A percentile compares a stretch with the other conserved stretches of the same genome.
phyloP scores from a whole-genome alignment of 2,888 invertebrate genomes.

The Ochropacha duplaris region DNA sequence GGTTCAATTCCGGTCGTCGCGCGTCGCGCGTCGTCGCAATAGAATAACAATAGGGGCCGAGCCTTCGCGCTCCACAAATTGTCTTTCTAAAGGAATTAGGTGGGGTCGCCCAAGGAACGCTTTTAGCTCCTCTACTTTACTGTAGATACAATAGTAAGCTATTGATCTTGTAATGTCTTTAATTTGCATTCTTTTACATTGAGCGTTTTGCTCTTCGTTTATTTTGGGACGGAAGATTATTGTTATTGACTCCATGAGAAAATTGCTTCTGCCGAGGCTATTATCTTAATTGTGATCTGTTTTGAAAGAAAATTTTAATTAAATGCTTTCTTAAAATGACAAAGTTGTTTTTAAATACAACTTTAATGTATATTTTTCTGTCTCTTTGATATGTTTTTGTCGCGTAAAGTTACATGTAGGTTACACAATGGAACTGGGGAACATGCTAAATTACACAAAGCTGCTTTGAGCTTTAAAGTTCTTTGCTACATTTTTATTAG shows the following conservation, averaged over 20 bases:
- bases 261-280: not conserved
- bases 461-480: not conserved
- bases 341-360: not conserved
- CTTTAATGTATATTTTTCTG: conserved; percentile 20
- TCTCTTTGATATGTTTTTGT: conserved; percentile 17
- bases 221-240: not conserved
- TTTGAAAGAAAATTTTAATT: not conserved
- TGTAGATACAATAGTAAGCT: conserved; percentile 21
- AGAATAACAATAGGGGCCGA: conserved; percentile 54
- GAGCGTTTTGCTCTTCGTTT: not conserved
- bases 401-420: conserved; percentile 13
- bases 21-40: conserved; percentile 34
- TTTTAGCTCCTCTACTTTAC: conserved; percentile 23
- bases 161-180: conserved; percentile 7
- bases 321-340: not conserved
- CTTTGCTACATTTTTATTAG: not conserved
- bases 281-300: not conserved
- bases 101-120: conserved; percentile 32
- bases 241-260: not conserved
- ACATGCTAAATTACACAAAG: conserved; percentile 21
- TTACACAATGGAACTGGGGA: conserved; percentile 21
- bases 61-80: conserved; percentile 34
- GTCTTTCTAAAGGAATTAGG: conserved; percentile 33
- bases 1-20: conserved; percentile 43
- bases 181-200: not conserved